Conservation (phyloP, 2,113 vertebrate genomes). For the Perca fluviatilis region DNA sequence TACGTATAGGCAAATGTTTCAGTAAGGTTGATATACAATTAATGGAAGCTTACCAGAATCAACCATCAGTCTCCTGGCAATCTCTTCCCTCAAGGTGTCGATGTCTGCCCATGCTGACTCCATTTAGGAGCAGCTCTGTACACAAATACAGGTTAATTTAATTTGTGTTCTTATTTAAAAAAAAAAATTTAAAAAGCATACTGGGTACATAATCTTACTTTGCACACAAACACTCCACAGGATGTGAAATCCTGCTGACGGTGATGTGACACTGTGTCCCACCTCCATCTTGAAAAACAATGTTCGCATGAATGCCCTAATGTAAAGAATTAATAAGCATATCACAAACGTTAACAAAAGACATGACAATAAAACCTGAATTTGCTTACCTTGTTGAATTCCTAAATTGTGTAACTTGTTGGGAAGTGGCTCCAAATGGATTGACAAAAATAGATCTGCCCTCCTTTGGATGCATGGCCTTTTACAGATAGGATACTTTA, state of each 20-base stretch:
- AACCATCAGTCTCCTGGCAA: too few species aligned
- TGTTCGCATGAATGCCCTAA: too few species aligned
- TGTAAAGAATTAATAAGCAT: background rate
- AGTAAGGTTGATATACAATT: background rate
- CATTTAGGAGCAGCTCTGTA: background rate
- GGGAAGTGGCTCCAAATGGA: too few species aligned
- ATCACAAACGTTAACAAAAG: background rate
- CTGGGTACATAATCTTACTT: background rate
- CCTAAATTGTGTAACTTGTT: too few species aligned
- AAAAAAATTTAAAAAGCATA: background rate
- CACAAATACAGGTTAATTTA: background rate
- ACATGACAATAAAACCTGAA: too few species aligned
- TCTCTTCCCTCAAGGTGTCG: too few species aligned
- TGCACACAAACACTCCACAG: background rate
- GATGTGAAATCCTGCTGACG: background rate
- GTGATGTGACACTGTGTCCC: too few species aligned
- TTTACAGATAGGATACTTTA: too few species aligned
- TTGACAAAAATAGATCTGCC: too few species aligned
- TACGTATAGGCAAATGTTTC: background rate
- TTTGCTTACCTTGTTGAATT: too few species aligned
- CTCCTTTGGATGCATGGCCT: too few species aligned
- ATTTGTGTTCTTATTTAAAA: background rate
- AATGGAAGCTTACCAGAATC: background rate
- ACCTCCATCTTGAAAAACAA: too few species aligned
- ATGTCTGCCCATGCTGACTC: background rate